Percentiles rank a stretch among this genome's conserved stretches.
These are phyloP conservation scores for Ceratotherium simum DNA, from an alignment of 2,113 vertebrate genomes.

Conservation along the genomic window DNA sequence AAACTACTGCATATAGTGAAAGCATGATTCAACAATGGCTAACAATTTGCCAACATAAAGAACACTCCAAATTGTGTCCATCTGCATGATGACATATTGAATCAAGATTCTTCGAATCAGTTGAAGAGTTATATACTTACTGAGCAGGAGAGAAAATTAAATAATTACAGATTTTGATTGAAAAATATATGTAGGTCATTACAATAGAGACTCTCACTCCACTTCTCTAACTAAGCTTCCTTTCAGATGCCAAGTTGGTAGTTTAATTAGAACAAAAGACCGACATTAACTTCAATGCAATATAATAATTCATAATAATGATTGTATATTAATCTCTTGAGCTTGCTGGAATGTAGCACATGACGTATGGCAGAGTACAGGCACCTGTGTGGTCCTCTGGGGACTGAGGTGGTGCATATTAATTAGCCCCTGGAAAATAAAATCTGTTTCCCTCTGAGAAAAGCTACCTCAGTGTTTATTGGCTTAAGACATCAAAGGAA, in stretches of 20 bases:
- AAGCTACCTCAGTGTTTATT: slow-evolving; percentile 15
- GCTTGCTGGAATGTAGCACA: slow-evolving; percentile 66
- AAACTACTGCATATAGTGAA: not conserved
- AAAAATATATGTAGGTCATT: slow-evolving; percentile 71
- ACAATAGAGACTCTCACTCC: slow-evolving; percentile 64
- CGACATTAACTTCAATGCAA: slow-evolving; percentile 71
- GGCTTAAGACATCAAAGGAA: slow-evolving; percentile 11
- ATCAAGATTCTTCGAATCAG: slow-evolving; percentile 19
- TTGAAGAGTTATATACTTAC: slow-evolving; percentile 72
- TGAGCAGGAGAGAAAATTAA: slow-evolving; percentile 66
- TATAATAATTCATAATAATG: slow-evolving; percentile 77
- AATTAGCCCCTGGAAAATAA: slow-evolving; percentile 67
- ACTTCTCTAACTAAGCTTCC: slow-evolving; percentile 74
- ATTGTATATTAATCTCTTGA: slow-evolving; percentile 77
- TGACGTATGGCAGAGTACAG: slow-evolving; percentile 61
- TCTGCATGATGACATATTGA: not conserved
- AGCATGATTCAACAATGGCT: not conserved
- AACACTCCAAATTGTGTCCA: not conserved
- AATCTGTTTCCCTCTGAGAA: slow-evolving; percentile 57
- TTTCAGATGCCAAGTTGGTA: slow-evolving; percentile 64
- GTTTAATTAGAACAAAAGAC: slow-evolving; percentile 74
- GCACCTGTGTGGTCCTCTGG: slow-evolving; percentile 53
- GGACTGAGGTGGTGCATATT: slow-evolving; percentile 42
- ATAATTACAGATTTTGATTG: slow-evolving; percentile 65
- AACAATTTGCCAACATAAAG: slow-evolving; percentile 61